These are phyloP conservation scores for Bactericera cockerelli DNA, from an alignment of 1,140 invertebrate species.

Conservation along the genomic window DNA sequence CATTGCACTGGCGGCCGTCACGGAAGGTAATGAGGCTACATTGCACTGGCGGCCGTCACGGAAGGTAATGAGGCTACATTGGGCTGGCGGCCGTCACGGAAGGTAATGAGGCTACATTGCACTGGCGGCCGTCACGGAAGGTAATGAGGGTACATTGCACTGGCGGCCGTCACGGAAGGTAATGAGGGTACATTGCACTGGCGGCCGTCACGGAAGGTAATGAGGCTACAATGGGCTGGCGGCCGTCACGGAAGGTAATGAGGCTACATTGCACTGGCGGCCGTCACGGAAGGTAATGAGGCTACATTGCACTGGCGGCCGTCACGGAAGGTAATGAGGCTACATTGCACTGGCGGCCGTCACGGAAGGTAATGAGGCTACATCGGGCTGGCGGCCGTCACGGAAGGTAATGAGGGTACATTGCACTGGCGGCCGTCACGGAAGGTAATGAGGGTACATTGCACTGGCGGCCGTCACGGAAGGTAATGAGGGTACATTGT, in stretches of 20 bases:
- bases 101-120: constrained; percentile 42
- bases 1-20: constrained; percentile 54
- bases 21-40: constrained; percentile 50
- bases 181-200: constrained; percentile 36
- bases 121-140: too few relatives aligned
- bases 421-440: too few relatives aligned
- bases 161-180: constrained; percentile 63
- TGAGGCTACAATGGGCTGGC: constrained; percentile 56
- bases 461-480: constrained; percentile 58
- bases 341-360: too few relatives aligned
- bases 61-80: constrained; percentile 56
- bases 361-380: too few relatives aligned
- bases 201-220: too few relatives aligned
- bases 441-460: constrained; percentile 56
- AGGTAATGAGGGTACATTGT: constrained; percentile 42
- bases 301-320: constrained; percentile 56
- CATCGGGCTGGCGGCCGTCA: constrained; percentile 52
- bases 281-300: too few relatives aligned
- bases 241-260: constrained; percentile 61
- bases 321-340: constrained; percentile 58
- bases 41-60: too few relatives aligned
- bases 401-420: constrained; percentile 50
- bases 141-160: constrained; percentile 51
- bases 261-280: constrained; percentile 23
- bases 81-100: constrained; percentile 58